Conservation (phyloP, 2,888 invertebrate species). For the Baronia brevicornis region DNA sequence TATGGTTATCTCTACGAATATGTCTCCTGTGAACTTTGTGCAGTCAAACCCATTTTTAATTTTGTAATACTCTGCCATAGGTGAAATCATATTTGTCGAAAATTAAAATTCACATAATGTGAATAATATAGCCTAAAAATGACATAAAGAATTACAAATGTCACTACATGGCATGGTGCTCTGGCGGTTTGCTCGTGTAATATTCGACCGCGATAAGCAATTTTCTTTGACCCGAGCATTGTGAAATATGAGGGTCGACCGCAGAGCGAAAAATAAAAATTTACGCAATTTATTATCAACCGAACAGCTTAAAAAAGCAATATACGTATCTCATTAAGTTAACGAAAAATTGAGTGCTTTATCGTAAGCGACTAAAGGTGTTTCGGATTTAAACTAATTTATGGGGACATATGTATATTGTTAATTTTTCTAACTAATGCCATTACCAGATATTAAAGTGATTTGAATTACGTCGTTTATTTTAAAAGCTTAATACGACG, state of each 20-base stretch:
- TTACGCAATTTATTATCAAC: slow-evolving; percentile 34
- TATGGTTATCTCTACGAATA: too few species aligned
- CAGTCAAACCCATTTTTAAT: too few species aligned
- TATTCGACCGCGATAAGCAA: slow-evolving; percentile 38
- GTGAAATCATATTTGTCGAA: too few species aligned
- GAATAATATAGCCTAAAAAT: too few species aligned
- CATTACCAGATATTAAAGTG: slow-evolving; percentile 45
- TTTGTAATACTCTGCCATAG: too few species aligned
- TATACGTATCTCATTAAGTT: slow-evolving; percentile 40
- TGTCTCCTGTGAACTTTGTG: too few species aligned
- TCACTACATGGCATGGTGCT: slow-evolving; percentile 19
- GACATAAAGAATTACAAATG: slow-evolving; percentile 1
- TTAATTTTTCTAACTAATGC: slow-evolving; percentile 36
- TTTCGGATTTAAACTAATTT: slow-evolving; percentile 48
- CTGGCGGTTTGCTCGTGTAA: slow-evolving; percentile 25
- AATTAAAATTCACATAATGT: too few species aligned
- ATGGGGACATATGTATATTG: slow-evolving; percentile 47
- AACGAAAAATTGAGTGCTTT: slow-evolving; percentile 2
- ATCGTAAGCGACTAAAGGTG: neutral
- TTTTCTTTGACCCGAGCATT: slow-evolving; percentile 44
- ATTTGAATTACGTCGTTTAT: slow-evolving; percentile 49
- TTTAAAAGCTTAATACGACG: slow-evolving; percentile 32
- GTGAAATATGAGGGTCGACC: slow-evolving; percentile 59
- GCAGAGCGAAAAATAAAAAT: slow-evolving; percentile 44
- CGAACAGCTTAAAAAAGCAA: slow-evolving; percentile 31